Base-by-base conservation (phyloP, 2,113 vertebrate genomes). In the Chaetodon trifascialis region DNA sequence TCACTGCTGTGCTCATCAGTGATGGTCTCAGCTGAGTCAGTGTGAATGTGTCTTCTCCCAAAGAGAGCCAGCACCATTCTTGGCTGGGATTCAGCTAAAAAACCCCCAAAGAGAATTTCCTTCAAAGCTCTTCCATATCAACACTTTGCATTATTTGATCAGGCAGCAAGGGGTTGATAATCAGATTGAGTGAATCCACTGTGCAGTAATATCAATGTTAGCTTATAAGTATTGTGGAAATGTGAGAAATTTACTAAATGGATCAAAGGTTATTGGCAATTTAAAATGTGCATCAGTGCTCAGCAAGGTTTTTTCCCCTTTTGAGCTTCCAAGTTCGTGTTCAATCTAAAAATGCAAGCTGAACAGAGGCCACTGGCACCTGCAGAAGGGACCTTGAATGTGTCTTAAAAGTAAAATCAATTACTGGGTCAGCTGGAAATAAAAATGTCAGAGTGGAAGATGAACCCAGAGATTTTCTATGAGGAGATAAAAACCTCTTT, bases 1-100 rank as follows among this genome's bases (percentile, higher is more conserved):
- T 89, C 73, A 59, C 49, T 49, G 72, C 76, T 1, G 36, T 17
- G 65, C 84, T 79, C 84, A 80, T 86, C 85, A 83, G 65, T 64
- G 60, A 79, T 75, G n/a, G 79, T 74, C 79, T 89, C 67, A 66
- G 73, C 52, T 85, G 62, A 80, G 36, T 73, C 72, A 68, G 44
- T 77, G 60, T 66, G 56, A 80, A 21, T 55, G 47, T 76, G 44
- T 72, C 60, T 83, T 56, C 42, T 59, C 11, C 21, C 59, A 71
- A 59, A 75, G 11, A 60, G 30, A 80, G 69, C 36, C 67, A 51
- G 38, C 46, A 40, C 11, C 46, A 30, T 40, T 78, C 77, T 65
- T 74, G 52, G 42, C 76, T 52, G 40, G n/a, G 40, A 63, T 56
- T 58, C 62, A 23, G 38, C 55, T 72, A 59, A 79, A 79, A 77